Evolutionary conservation across 2,797 vertebrate genomes (phyloP), one percentile per base, ranked within the genome.

Genomic region (Phrynocephalus vlangalii): DNA sequence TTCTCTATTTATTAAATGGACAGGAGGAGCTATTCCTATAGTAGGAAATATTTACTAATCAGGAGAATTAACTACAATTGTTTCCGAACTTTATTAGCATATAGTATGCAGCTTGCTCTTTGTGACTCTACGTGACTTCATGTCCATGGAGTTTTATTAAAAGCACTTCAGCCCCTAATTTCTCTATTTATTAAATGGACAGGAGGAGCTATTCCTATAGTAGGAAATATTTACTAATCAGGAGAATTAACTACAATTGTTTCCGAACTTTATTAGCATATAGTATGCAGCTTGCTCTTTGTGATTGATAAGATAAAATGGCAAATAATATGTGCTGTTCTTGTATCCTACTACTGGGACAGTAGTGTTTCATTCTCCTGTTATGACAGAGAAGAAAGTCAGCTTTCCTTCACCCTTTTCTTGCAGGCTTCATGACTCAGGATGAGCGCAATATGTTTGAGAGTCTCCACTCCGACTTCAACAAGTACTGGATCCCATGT

Each of bases 401-500:
- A 76, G 16, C 3, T 38, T 28, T 33, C 8, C 5, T 13, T 38
- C 48, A 3, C 66, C 50, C 68, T 33, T 0, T 73, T 0, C 0
- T 80, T 1, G 0, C 95, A 98, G 98, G 98, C 75, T 99, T 98
- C 85, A 98, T 98, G 97, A 98, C 97, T 0, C 88, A 95, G 68
- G 96, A 97, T 0, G 98, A 98, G 94, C 95, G 94, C 86, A 97
- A 97, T 85, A 97, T 96, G 68, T 97, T 97, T 0, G 97, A 99
- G 90, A 97, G 97, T 28, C 96, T 98, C 56, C 96, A 98, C 92
- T 99, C 97, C 0, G 97, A 98, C 90, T 99, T 98, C 94, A 99
- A 99, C 95, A 99, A 99, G 92, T 99, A 98, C 95, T 98, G 98
- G 98, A 97, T 99, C 90, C 98, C 98, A 18, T 95, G 98, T 1